Evolutionary conservation across 1,140 invertebrate species (phyloP), one percentile per base, ranked within the genome.

Genomic region (Conus ventricosus): DNA sequence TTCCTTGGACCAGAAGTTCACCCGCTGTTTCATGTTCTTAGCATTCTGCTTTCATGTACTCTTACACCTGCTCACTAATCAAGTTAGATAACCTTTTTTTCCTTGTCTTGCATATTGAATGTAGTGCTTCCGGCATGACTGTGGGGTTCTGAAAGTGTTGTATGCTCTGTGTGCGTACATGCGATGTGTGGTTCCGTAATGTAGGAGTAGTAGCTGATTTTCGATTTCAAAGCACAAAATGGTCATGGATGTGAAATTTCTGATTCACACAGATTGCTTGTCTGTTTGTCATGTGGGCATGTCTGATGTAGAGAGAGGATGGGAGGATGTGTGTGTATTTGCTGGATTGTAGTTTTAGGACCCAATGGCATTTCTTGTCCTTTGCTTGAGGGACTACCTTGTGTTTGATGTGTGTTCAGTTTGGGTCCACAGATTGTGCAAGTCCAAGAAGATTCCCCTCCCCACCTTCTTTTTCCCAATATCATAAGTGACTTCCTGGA

Each of bases 11-110:
- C 67, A 71, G 67, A 71, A 71, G 20, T 71, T 71, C 17, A n/a
- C 67, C 20, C 39, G 39, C 39, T 39, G 39, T n/a, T n/a, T 39
- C 39, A 39, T 71, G 67, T 71, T 71, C 23, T 71, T 71, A 71
- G 17, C 67, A 71, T 71, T 71, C 67, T 71, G 67, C 67, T 71
- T 71, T 20, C 8, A 55, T 55, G 39, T 57, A 71, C 57, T 27
- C 84, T 39, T n/a, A 13, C 54, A n/a, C 63, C 11, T 84, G 82
- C 82, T 23, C 54, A 84, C 82, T 84, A 84, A 84, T 84, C 57
- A 15, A 63, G 82, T 63, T 84, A 39, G n/a, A 57, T 39, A 39
- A n/a, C n/a, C 39, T 39, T 39, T 39, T 39, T 83, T 27, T 54
- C 55, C 20, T 55, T 60, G 54, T 23, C 57, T 23, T 84, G 0